These are phyloP conservation scores for Wiebesia pumilae DNA, from an alignment of 1,140 invertebrate species.

Conservation along the genomic window DNA sequence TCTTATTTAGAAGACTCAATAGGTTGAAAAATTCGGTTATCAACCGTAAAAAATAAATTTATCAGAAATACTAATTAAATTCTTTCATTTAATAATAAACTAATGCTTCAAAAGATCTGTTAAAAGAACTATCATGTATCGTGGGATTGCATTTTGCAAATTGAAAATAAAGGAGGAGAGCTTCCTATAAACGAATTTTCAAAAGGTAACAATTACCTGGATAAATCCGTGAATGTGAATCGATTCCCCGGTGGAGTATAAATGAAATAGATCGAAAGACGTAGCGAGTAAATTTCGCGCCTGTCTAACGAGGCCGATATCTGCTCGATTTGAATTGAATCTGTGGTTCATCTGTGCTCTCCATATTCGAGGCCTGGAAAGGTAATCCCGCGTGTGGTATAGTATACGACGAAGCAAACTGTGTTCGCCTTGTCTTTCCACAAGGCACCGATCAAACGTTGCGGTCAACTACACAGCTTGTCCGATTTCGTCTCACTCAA, in stretches of 20 bases:
- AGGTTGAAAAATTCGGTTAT: no score
- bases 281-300: conserved; percentile 7
- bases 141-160: no score
- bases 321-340: conserved; percentile 54
- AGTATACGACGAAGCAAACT: background rate
- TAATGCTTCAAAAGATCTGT: no score
- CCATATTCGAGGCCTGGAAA: conserved; percentile 33
- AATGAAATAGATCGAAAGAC: background rate
- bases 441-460: conserved; percentile 53
- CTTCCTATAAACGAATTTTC: background rate
- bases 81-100: no score
- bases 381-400: conserved; percentile 29
- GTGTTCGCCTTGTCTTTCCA: background rate
- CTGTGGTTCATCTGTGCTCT: conserved; percentile 52
- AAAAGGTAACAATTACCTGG: background rate
- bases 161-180: no score
- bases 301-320: conserved; percentile 22
- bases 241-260: background rate
- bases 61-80: no score
- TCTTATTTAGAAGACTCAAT: no score
- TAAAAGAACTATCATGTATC: no score
- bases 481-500: conserved; percentile 54
- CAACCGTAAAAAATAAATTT: no score
- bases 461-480: conserved; percentile 72
- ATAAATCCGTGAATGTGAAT: background rate